Conservation (phyloP, 2,797 vertebrate genomes). For the Fratercula arctica region DNA sequence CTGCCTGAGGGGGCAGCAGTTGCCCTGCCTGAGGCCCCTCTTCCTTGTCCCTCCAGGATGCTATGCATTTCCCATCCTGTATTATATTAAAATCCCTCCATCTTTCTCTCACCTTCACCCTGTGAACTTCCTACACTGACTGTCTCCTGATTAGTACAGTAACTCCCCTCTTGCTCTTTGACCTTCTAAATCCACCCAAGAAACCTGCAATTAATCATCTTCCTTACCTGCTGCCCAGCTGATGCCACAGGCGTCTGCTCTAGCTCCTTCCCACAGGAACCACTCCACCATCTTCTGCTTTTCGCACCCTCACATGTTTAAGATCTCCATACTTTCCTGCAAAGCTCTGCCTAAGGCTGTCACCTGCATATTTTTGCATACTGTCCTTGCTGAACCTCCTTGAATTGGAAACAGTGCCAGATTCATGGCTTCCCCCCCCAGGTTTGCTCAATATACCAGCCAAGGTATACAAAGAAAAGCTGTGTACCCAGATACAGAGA, state of each 20-base stretch:
- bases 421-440: background rate
- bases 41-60: background rate
- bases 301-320: background rate
- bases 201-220: background rate
- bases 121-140: background rate
- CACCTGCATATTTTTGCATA: background rate
- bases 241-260: background rate
- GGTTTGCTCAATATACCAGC: background rate
- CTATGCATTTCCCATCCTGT: background rate
- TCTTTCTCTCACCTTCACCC: background rate
- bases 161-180: background rate
- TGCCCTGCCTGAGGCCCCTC: background rate
- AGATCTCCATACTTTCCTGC: background rate
- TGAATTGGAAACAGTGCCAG: background rate
- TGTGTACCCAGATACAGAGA: background rate
- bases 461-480: conserved; percentile 4
- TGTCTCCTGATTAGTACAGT: background rate
- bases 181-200: background rate
- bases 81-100: background rate
- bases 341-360: background rate
- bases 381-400: background rate
- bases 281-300: background rate
- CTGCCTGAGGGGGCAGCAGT: too few species aligned
- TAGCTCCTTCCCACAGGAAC: background rate
- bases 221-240: background rate